phyloP scores from a whole-genome alignment of 1,140 invertebrate genomes.

The Pogonognathellus flavescens region DNA sequence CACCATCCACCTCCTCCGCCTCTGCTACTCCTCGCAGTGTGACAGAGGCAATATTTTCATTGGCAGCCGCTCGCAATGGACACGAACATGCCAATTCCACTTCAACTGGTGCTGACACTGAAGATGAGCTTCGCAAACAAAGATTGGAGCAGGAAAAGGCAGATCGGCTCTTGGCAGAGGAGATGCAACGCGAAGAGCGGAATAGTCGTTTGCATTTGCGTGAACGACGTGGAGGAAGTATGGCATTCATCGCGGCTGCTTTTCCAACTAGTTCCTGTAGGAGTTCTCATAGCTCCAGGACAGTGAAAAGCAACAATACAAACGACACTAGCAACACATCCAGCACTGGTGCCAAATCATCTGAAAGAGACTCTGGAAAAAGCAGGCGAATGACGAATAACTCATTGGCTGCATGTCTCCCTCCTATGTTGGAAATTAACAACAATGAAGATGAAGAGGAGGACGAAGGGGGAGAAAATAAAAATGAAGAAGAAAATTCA shows the following conservation, averaged over 20 bases:
- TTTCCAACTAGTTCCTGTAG: conserved; percentile 60
- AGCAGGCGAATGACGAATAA: conserved; percentile 66
- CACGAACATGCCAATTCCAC: not conserved
- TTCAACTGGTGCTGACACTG: conserved; percentile 32
- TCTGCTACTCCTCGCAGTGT: conserved; percentile 5
- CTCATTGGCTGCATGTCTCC: conserved; percentile 59
- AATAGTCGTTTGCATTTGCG: conserved; percentile 59
- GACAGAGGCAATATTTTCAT: not conserved
- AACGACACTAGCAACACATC: not conserved
- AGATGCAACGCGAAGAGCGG: conserved; percentile 63
- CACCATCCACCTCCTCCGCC: not conserved
- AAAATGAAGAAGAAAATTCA: not conserved
- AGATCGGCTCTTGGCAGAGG: conserved; percentile 63
- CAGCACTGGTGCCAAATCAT: not conserved
- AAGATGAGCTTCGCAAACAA: conserved; percentile 56
- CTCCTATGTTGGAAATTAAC: conserved; percentile 44
- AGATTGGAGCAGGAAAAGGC: conserved; percentile 65
- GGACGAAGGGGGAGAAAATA: conserved; percentile 28
- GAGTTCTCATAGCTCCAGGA: conserved; percentile 21
- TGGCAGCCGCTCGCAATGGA: not conserved
- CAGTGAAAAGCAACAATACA: not conserved
- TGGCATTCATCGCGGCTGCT: conserved; percentile 18
- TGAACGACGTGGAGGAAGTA: conserved; percentile 64
- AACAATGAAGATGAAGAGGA: conserved; percentile 53
- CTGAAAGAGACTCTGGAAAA: conserved; percentile 51